phyloP scores from a whole-genome alignment of 2,797 vertebrate genomes.

The Melanogrammus aeglefinus region DNA sequence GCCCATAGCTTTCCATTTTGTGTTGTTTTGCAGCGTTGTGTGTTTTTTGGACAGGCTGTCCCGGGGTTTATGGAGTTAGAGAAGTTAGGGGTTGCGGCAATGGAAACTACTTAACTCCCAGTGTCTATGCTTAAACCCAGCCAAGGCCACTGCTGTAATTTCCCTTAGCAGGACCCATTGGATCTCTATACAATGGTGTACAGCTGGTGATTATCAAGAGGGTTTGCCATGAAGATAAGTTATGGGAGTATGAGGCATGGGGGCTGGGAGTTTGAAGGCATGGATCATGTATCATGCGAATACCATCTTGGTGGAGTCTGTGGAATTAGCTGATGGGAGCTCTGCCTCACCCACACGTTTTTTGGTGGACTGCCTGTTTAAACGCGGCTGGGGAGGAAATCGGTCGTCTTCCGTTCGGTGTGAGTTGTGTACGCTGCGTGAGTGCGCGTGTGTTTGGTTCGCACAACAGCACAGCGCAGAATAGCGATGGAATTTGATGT shows the following conservation, averaged over 20 bases:
- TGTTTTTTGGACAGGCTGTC: conserved; percentile 13
- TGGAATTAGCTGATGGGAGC: conserved; percentile 35
- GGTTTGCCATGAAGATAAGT: conserved; percentile 23
- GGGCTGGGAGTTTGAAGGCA: conserved; percentile 23
- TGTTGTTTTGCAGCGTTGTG: background rate
- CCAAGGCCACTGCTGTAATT: conserved; percentile 28
- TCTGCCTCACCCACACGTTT: conserved; percentile 4
- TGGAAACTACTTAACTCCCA: conserved; percentile 21
- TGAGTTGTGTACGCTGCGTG: no score
- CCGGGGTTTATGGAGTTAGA: conserved; percentile 14
- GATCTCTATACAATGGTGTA: conserved; percentile 19
- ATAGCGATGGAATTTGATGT: background rate
- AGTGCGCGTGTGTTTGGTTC: no score
- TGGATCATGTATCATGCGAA: conserved; percentile 51
- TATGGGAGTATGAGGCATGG: conserved; percentile 17
- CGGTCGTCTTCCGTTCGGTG: no score
- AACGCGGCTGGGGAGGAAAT: conserved; percentile 22
- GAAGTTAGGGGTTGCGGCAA: conserved; percentile 13
- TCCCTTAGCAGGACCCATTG: conserved; percentile 3
- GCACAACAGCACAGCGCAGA: background rate
- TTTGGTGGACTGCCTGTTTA: conserved; percentile 12
- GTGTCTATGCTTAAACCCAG: conserved; percentile 8
- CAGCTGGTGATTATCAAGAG: conserved; percentile 44
- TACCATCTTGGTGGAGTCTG: conserved; percentile 48
- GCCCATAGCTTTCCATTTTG: background rate